These are phyloP conservation scores for Vanacampus margaritifer DNA, from an alignment of 2,113 vertebrate species.

Conservation along the genomic window DNA sequence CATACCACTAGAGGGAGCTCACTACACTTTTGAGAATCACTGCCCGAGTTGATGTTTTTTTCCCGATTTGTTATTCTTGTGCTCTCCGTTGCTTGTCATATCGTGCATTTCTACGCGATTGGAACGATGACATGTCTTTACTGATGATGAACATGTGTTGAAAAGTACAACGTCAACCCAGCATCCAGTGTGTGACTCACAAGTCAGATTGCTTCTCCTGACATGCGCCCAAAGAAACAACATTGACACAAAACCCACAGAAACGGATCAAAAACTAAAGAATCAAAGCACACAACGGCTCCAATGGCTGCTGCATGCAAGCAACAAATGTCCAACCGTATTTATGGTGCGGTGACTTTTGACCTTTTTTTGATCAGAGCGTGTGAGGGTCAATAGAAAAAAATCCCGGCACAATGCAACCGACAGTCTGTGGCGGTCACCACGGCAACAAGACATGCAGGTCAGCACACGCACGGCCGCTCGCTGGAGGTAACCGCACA, in stretches of 20 bases:
- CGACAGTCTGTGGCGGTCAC: too few relatives aligned
- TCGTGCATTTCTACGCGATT: too few relatives aligned
- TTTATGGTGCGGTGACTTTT: slow-evolving; percentile 55
- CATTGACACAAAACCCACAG: slow-evolving; percentile 69
- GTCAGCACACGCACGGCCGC: slow-evolving; percentile 70
- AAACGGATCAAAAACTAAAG: slow-evolving; percentile 71
- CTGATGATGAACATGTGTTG: too few relatives aligned
- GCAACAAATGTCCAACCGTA: slow-evolving; percentile 59
- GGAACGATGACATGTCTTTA: too few relatives aligned
- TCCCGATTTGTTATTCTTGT: too few relatives aligned
- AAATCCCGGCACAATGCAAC: slow-evolving; percentile 73
- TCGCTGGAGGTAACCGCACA: slow-evolving; percentile 72
- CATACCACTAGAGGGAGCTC: not conserved
- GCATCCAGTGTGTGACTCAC: slow-evolving; percentile 1
- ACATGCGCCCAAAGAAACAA: slow-evolving; percentile 63
- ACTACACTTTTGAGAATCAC: not conserved
- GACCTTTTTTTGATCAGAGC: slow-evolving; percentile 74
- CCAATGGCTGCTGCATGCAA: slow-evolving; percentile 40
- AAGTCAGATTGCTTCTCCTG: slow-evolving; percentile 52
- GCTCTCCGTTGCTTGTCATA: too few relatives aligned
- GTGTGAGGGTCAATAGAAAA: slow-evolving; percentile 73
- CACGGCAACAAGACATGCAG: slow-evolving; percentile 76
- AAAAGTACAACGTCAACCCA: too few relatives aligned
- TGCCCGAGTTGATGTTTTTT: not conserved
- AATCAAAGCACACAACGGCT: slow-evolving; percentile 55